A percentile compares a stretch with the other conserved stretches of the same genome.
Conservation (phyloP, 2,113 vertebrate genomes). For the Terrapene triunguis region DNA sequence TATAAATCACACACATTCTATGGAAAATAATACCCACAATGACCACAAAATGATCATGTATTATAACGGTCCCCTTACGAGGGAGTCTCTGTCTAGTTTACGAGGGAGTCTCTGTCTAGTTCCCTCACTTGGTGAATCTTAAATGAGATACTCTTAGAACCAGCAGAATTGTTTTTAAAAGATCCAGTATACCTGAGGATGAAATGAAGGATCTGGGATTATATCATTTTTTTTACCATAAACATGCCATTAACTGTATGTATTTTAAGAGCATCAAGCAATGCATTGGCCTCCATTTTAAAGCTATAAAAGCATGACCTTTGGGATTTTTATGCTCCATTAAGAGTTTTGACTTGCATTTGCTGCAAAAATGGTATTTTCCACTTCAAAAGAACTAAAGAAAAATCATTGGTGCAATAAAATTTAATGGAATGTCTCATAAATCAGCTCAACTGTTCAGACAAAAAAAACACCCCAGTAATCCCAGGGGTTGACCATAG, state of each 20-base stretch:
- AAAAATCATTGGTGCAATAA: slow-evolving; percentile 40
- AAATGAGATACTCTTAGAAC: not conserved
- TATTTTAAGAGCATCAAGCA: slow-evolving; percentile 41
- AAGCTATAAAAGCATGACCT: slow-evolving; percentile 47
- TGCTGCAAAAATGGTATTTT: slow-evolving; percentile 46
- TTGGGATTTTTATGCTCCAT: slow-evolving; percentile 45
- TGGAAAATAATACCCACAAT: not conserved
- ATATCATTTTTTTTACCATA: slow-evolving; percentile 22
- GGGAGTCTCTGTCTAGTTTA: not conserved
- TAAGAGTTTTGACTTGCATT: slow-evolving; percentile 25
- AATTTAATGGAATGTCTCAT: slow-evolving; percentile 14
- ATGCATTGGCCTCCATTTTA: not conserved
- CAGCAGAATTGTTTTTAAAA: not conserved
- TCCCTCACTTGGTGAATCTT: not conserved
- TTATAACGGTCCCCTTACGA: not conserved
- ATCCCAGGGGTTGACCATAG: slow-evolving; percentile 21
- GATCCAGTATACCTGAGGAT: not conserved
- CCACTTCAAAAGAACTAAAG: slow-evolving; percentile 61
- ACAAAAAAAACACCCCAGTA: not conserved
- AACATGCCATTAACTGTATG: slow-evolving; percentile 28
- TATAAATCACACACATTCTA: not conserved
- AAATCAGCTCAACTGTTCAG: slow-evolving; percentile 45
- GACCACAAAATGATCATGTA: not conserved
- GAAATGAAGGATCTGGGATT: slow-evolving; percentile 26
- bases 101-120: not conserved